Percentiles rank a stretch among this genome's conserved stretches.
These are phyloP conservation scores for Psilopsiagon aurifrons DNA, from an alignment of 2,113 vertebrate species.

Conservation along the genomic window DNA sequence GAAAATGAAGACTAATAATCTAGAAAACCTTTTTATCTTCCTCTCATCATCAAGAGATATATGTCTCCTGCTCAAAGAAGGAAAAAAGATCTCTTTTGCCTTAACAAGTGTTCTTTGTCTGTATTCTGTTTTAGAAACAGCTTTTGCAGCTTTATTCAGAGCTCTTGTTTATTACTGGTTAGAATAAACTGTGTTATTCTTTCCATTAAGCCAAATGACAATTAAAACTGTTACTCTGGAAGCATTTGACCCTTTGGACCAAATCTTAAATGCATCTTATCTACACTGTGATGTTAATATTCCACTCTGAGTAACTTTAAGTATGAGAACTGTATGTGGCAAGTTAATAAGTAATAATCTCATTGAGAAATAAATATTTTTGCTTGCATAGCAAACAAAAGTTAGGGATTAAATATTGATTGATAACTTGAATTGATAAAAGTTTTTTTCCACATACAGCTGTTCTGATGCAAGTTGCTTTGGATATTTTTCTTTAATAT, in stretches of 20 bases:
- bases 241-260: neutral
- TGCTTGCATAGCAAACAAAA: neutral
- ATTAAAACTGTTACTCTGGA: neutral
- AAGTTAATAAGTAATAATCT: neutral
- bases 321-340: neutral
- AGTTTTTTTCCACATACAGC: neutral
- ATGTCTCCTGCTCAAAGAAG: rapidly evolving
- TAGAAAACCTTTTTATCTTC: neutral
- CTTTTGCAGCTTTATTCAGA: neutral
- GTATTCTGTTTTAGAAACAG: neutral
- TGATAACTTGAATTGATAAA: neutral
- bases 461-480: neutral
- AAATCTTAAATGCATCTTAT: neutral
- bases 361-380: neutral
- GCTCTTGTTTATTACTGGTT: neutral
- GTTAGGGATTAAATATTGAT: neutral
- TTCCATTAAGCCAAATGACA: neutral
- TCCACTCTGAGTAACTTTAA: neutral
- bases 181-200: neutral
- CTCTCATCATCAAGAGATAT: neutral
- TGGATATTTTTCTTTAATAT: neutral
- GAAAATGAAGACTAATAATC: neutral
- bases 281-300: neutral
- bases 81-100: neutral
- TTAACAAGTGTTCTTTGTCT: neutral